Evolutionary conservation across 2,888 invertebrate genomes (phyloP).

Genomic region (Tridacna gigas): DNA sequence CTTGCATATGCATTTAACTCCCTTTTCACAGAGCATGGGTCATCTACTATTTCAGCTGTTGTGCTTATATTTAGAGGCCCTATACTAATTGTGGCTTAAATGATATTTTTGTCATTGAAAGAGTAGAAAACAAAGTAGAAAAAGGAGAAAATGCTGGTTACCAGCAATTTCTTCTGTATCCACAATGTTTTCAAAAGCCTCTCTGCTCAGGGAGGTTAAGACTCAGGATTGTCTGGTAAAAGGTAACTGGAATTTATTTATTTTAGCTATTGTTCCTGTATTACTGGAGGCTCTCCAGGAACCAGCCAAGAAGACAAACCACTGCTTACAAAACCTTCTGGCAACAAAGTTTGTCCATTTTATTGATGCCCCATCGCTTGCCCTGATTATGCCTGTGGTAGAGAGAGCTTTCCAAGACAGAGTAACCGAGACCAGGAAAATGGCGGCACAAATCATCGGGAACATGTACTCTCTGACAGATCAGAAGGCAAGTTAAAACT

Average conservation of each 20-base stretch:
- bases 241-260: background rate
- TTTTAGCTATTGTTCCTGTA: constrained; percentile 85
- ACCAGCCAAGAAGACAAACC: constrained; percentile 97
- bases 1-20: too few relatives aligned
- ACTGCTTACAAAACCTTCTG: constrained; percentile 94
- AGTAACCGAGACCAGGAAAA: constrained; percentile 98
- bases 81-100: too few relatives aligned
- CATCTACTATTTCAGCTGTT: too few relatives aligned
- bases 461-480: constrained; percentile 99
- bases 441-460: constrained; percentile 99
- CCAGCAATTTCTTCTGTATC: too few relatives aligned
- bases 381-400: constrained; percentile 99
- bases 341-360: constrained; percentile 96
- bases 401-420: constrained; percentile 98
- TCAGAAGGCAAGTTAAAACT: constrained; percentile 89
- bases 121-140: too few relatives aligned
- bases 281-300: constrained; percentile 96
- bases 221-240: too few relatives aligned
- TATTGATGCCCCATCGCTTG: constrained; percentile 99
- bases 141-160: too few relatives aligned
- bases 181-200: too few relatives aligned
- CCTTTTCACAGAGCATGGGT: too few relatives aligned
- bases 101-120: too few relatives aligned
- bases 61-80: too few relatives aligned
- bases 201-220: too few relatives aligned